Conservation (phyloP, 2,888 invertebrate species). For the Patella depressa region DNA sequence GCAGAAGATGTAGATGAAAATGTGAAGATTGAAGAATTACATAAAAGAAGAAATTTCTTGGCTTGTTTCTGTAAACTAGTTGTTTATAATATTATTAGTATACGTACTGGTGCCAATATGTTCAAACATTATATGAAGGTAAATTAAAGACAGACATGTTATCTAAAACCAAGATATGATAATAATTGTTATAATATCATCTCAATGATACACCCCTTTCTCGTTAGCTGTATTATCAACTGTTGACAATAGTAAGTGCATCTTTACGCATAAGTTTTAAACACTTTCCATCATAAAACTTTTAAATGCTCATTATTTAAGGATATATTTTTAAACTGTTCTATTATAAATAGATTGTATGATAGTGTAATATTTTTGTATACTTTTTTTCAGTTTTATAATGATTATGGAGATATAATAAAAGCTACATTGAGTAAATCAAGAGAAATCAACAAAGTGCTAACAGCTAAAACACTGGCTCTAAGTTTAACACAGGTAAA, state of each 20-base stretch:
- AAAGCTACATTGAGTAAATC: constrained; percentile 97
- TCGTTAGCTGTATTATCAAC: no score
- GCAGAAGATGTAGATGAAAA: constrained; percentile 88
- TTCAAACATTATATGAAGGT: constrained; percentile 98
- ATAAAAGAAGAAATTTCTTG: constrained; percentile 94
- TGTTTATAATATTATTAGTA: constrained; percentile 96
- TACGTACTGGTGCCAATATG: constrained; percentile 89
- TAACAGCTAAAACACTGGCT: constrained; percentile 94
- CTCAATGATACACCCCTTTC: no score
- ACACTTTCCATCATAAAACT: no score
- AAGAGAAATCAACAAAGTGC: constrained; percentile 96
- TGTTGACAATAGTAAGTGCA: no score
- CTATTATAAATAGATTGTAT: no score
- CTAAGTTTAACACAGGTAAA: constrained; percentile 82
- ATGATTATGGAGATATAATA: constrained; percentile 98
- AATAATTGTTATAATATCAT: background rate
- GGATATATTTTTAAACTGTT: no score
- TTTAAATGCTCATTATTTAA: no score
- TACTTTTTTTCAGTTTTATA: constrained; percentile 82
- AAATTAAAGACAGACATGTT: constrained; percentile 43
- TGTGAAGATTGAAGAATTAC: constrained; percentile 95
- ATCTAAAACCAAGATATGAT: background rate
- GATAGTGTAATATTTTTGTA: no score
- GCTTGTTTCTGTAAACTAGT: constrained; percentile 98
- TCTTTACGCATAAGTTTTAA: no score